Base-by-base conservation (phyloP, 2,797 vertebrate genomes). In the Phoebastria nigripes region DNA sequence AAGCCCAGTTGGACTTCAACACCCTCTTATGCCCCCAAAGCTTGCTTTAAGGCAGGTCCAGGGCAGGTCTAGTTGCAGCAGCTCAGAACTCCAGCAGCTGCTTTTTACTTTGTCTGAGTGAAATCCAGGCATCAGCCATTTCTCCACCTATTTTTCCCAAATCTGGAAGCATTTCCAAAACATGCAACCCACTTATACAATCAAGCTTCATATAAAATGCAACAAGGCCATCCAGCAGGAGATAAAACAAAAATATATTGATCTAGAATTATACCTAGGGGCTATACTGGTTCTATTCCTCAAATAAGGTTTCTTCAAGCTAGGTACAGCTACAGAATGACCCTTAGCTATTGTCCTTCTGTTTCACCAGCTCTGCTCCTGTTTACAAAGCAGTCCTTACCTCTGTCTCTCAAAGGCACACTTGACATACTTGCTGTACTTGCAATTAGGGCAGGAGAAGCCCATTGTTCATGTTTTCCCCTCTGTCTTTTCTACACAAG, bases 361-460 rank as follows among this genome's bases (percentile, higher is more conserved):
- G 51, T 90, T 97, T 96, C 66, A 17, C 82, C 52, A 81, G 51
- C 65, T 96, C 87, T 89, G 37, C 33, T 85, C 70, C 87, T 95
- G 67, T 93, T 96, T 95, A 81, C 18, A 41, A 76, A 87, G 37
- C 25, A 95, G 47, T 83, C 33, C 54, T 76, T 71, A 54, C 31
- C 47, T 65, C 42, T 72, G 47, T 87, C 66, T 95, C 94, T 93
- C 94, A 93, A 82, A 97, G 84, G 81, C 87, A 93, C 80, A 46
- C 66, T 87, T 91, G 96, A 96, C 90, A 96, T 90, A 89, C 66
- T 95, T 96, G 85, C 76, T 91, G 88, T 94, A 92, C 59, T 96
- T 96, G 94, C 93, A 97, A 91, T 97, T 97, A 97, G 73, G 51
- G 47, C n/a, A 91, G 58, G 44, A 95, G 93, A 95, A 96, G 90